phyloP scores from a whole-genome alignment of 2,113 vertebrate genomes.

The Cettia cetti region DNA sequence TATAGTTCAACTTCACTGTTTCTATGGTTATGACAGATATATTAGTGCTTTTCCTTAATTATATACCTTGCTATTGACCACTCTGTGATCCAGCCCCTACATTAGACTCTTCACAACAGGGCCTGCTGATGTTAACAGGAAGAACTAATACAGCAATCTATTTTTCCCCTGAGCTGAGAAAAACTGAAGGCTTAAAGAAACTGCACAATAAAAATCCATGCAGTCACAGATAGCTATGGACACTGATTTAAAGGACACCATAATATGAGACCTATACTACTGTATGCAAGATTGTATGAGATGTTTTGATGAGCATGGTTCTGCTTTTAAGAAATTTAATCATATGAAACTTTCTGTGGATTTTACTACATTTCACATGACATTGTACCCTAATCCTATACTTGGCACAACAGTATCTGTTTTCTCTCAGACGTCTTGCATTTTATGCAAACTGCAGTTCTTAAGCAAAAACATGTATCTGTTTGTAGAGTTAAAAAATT shows the following conservation, averaged over 20 bases:
- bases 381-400: not conserved
- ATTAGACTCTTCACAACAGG: not conserved
- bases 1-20: slow-evolving; percentile 15
- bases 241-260: not conserved
- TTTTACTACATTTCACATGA: not conserved
- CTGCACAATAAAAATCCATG: not conserved
- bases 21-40: slow-evolving; percentile 41
- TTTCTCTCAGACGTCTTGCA: not conserved
- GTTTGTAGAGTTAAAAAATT: not conserved
- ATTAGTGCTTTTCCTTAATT: slow-evolving; percentile 36
- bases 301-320: not conserved
- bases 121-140: not conserved
- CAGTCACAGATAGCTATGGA: not conserved
- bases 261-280: not conserved
- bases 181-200: not conserved
- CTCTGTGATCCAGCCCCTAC: not conserved
- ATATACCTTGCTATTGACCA: not conserved
- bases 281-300: not conserved
- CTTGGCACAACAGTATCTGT: not conserved
- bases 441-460: not conserved
- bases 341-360: not conserved
- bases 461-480: not conserved
- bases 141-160: not conserved
- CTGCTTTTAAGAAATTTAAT: not conserved
- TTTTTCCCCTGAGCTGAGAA: not conserved